Conservation (phyloP, 1,140 invertebrate genomes). For the Lasioglossum albipes region DNA sequence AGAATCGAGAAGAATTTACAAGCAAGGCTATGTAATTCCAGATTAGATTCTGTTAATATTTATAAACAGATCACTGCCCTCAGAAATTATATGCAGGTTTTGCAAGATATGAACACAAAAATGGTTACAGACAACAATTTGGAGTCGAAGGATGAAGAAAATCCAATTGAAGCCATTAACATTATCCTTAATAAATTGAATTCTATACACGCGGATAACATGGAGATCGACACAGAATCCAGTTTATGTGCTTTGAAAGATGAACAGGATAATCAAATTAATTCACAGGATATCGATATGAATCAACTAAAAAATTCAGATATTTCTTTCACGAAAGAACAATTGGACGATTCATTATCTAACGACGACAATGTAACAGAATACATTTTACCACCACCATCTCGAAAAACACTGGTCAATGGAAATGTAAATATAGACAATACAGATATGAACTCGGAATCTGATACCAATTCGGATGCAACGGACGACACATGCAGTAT, state of each 20-base stretch:
- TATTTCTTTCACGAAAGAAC: slow-evolving; percentile 54
- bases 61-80: slow-evolving; percentile 73
- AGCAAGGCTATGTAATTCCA: slow-evolving; percentile 57
- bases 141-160: slow-evolving; percentile 60
- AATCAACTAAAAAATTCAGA: slow-evolving; percentile 61
- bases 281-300: slow-evolving; percentile 57
- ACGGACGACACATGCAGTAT: slow-evolving; percentile 63
- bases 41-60: slow-evolving; percentile 68
- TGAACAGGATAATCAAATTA: slow-evolving; percentile 66
- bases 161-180: slow-evolving; percentile 69
- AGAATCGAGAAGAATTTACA: slow-evolving; percentile 64
- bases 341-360: slow-evolving; percentile 43
- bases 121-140: slow-evolving; percentile 46
- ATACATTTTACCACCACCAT: slow-evolving; percentile 66
- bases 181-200: slow-evolving; percentile 68
- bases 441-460: slow-evolving; percentile 53
- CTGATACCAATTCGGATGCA: slow-evolving; percentile 59
- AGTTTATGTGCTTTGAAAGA: slow-evolving; percentile 40
- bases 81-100: slow-evolving; percentile 70
- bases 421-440: slow-evolving; percentile 64
- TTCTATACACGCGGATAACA: slow-evolving; percentile 62
- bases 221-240: slow-evolving; percentile 46
- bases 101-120: slow-evolving; percentile 70
- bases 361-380: slow-evolving; percentile 58
- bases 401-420: slow-evolving; percentile 66